Evolutionary conservation across 2,797 vertebrate genomes (phyloP).

Genomic region (Brachyrhaphis roseni): DNA sequence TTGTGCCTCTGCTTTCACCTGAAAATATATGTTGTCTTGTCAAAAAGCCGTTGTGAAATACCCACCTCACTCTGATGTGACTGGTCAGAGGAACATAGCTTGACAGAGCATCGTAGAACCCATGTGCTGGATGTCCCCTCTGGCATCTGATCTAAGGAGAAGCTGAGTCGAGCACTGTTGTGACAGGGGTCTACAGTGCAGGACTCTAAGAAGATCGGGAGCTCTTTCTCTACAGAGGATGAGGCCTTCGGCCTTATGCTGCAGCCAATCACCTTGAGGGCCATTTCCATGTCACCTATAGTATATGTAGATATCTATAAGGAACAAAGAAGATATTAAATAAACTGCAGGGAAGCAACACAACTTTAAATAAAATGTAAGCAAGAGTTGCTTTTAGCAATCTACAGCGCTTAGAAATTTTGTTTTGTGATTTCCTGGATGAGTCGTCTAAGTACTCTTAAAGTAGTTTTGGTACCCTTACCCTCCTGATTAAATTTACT

Average conservation of each 20-base stretch:
- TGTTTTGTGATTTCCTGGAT: background rate
- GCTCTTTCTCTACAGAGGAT: constrained; percentile 39
- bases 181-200: constrained; percentile 65
- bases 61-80: constrained; percentile 33
- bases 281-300: constrained; percentile 42
- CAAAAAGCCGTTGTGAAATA: background rate
- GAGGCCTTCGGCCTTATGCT: constrained; percentile 55
- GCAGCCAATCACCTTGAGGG: constrained; percentile 73
- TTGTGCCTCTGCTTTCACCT: background rate
- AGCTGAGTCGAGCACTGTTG: constrained; percentile 76
- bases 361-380: background rate
- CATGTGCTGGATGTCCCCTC: constrained; percentile 73
- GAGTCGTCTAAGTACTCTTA: background rate
- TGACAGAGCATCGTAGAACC: constrained; percentile 76
- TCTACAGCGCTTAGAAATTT: background rate
- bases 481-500: background rate
- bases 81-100: constrained; percentile 54
- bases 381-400: background rate
- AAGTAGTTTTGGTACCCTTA: background rate
- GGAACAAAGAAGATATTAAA: constrained; percentile 17
- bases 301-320: constrained; percentile 69
- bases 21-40: background rate
- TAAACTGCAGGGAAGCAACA: background rate
- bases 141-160: constrained; percentile 74
- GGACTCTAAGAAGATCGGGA: constrained; percentile 68